Evolutionary conservation across 2,888 invertebrate species (phyloP), one percentile per base, ranked within the genome.

Genomic region (Leistus spinibarbis): DNA sequence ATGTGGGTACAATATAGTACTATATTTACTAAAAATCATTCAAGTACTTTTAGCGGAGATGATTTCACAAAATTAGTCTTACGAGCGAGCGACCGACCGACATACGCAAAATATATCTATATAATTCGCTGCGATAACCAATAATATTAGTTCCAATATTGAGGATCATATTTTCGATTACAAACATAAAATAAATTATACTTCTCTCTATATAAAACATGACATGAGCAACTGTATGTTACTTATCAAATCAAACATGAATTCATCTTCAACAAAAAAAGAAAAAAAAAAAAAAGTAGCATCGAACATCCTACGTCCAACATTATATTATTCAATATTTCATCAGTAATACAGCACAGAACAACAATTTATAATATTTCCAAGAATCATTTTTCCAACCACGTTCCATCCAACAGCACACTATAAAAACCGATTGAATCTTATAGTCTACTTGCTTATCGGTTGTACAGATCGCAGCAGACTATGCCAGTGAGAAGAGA

Each of bases 301-400:
- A 40, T 10, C 40, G 40, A 40, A 40, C 40, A 40, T 40, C 7
- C 40, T 40, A 40, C 13, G 13, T 40, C 40, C 13, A 40, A 13
- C 9, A 22, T 60, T 60, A 60, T 60, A 60, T 60, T 60, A 71
- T 63, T 23, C 71, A 64, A 24, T 63, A 54, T 71, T 71, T 71
- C 71, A 71, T 71, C 63, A 71, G 64, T 71, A 71, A 71, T 63
- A 71, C 71, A 71, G 54, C 53, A 71, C 63, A 54, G 54, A 20
- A 71, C 20, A 71, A 71, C 71, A 71, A 71, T 71, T 71, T 71
- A 71, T 71, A 71, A 71, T 71, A 71, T 63, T 71, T 71, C 71
- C 24, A 19, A 22, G 10, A 16, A 60, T 60, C 60, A 60, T 60
- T 60, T 60, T 60, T 71, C 64, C 63, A 71, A 63, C 63, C 71